Base-by-base conservation (phyloP, 2,113 vertebrate genomes). In the Gallinago undulata region DNA sequence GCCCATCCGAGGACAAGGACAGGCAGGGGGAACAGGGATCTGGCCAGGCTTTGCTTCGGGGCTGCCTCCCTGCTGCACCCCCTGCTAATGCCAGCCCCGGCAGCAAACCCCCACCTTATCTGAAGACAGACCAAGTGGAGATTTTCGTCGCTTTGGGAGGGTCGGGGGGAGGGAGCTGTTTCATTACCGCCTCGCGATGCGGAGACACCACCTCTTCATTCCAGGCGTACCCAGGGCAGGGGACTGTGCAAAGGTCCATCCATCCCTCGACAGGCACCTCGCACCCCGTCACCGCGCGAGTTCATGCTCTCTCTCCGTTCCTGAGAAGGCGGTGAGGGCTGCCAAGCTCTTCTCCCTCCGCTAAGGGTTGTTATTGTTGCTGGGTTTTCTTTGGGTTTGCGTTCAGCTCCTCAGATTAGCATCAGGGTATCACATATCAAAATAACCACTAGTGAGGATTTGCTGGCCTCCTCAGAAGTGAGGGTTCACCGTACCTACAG, bases 381-480 rank as follows among this genome's bases (percentile, higher is more conserved):
- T 78, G 73, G 69, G 48, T 31, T 78, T 96, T 89, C 89, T 95
- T 28, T 37, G 73, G 89, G 63, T 95, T 91, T 39, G 8, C 89
- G 51, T 84, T 94, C 60, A 45, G 4, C 89, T 91, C 62, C 73
- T 93, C 8, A 84, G 94, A 94, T 91, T 78, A 91, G 86, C 94
- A 92, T 92, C 94, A 87, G 69, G 62, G 84, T 91, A 93, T 95
- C 95, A 73, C 84, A 62, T 89, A 96, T 87, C 95, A 96, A 95
- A 97, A 96, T 89, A 96, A 96, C 84, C 95, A 77, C 89, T 31
- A 66, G 80, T 17, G 88, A 90, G 62, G 73, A 91, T 92, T 33
- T 92, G 86, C 92, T 89, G 91, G 77, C 66, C 77, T 82, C 69
- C 80, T 82, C 84, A 85, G 77, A 84, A 69, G 72, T 47, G 55